phyloP scores from a whole-genome alignment of 2,888 invertebrate species.

The Chydorus sphaericus region DNA sequence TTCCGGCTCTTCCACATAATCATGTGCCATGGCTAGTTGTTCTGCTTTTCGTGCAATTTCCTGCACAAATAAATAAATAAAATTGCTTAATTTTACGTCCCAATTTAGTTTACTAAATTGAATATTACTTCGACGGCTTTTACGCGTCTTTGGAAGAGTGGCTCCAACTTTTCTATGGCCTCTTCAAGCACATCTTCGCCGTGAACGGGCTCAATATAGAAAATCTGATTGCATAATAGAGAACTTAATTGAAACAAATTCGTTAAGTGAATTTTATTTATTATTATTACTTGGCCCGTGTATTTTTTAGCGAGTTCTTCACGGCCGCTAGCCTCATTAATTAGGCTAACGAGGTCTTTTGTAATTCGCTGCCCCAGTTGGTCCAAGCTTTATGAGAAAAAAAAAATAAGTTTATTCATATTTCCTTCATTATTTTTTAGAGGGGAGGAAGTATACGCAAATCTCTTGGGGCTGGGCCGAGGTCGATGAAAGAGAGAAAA shows the following conservation, averaged over 20 bases:
- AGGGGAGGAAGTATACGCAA: background rate
- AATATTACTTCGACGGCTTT: conserved; percentile 18
- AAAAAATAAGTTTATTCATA: background rate
- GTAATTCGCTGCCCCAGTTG: background rate
- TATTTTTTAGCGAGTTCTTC: background rate
- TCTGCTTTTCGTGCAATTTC: conserved; percentile 24
- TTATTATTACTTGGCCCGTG: too few species aligned
- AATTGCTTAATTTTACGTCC: background rate
- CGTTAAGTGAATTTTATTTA: too few species aligned
- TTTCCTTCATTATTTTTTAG: too few species aligned
- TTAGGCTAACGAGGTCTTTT: background rate
- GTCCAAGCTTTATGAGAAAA: background rate
- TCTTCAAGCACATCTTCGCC: conserved; percentile 18
- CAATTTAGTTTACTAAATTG: background rate
- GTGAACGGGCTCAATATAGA: conserved; percentile 14
- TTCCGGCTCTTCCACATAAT: conserved; percentile 22
- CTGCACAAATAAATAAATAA: conserved; percentile 14
- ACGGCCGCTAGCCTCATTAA: background rate
- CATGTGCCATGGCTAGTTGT: conserved; percentile 22
- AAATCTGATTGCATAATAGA: background rate
- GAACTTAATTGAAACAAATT: too few species aligned
- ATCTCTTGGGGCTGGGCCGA: background rate
- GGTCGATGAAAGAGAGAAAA: too few species aligned
- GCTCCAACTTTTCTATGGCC: conserved; percentile 17
- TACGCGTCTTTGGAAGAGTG: conserved; percentile 18